Evolutionary conservation across 2,888 invertebrate species (phyloP), one percentile per base, ranked within the genome.

Genomic region (Nomada hirtipes): DNA sequence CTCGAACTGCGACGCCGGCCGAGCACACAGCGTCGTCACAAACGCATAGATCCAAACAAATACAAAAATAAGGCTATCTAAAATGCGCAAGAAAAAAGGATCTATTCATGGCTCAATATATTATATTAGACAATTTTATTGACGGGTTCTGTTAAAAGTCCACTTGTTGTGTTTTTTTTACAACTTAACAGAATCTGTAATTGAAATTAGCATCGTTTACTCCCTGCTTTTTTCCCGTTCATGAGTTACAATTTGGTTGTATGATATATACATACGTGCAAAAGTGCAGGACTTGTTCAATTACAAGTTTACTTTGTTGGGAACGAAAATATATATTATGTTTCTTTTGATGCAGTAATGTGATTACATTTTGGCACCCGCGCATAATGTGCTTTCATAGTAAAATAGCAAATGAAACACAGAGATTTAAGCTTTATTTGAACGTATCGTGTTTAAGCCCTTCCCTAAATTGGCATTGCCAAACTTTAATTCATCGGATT

Each of bases 401-500:
- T 53, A 53, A 53, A 53, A 53, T 53, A 2, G 53, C n/a, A 15
- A 20, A 53, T 15, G 53, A 52, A n/a, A 53, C 20, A 20, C 7
- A 10, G 9, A 53, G 20, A 53, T 9, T 36, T 36, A 36, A 18
- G 4, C 2, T 18, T 18, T 4, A 7, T 55, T 42, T 10, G 15
- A 23, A 18, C 18, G 36, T 15, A 10, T 7, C 53, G 18, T 47
- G 9, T n/a, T 10, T n/a, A 47, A 47, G 44, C 53, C 44, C 13
- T 2, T 18, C 3, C 20, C 68, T 0, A 18, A 55, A 67, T 57
- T 55, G 42, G 73, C 42, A 36, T 36, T 36, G 36, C 36, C 36
- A 36, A 36, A 83, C 63, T 71, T 84, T 84, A 79, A 79, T 84
- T 69, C 76, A 69, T 63, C 47, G 72, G 53, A 52, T 67, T 73